Evolutionary conservation across 2,113 vertebrate species (phyloP).

Genomic region (Saguinus imperator): DNA sequence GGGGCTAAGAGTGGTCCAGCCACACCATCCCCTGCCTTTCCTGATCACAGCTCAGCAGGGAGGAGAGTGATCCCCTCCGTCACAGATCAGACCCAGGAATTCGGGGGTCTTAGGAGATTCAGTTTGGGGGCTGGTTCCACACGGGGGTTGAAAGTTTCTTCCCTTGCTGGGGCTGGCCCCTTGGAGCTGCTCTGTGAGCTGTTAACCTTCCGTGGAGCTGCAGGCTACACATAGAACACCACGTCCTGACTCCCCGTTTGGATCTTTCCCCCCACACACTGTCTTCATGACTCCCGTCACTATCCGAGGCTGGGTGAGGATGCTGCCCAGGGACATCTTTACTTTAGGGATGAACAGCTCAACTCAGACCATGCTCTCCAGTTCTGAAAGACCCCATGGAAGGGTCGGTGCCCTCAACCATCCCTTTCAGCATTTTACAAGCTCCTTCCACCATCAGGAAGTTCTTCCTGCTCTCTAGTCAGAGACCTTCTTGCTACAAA

Average conservation of each 20-base stretch:
- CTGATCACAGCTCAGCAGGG: background rate
- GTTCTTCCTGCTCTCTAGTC: background rate
- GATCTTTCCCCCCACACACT: background rate
- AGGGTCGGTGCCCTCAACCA: background rate
- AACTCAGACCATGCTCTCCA: too few relatives aligned
- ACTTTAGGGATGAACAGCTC: background rate
- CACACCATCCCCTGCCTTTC: background rate
- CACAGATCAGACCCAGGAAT: background rate
- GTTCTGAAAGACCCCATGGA: background rate
- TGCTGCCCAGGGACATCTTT: too few relatives aligned
- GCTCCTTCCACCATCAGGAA: background rate
- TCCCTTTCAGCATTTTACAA: fast-evolving
- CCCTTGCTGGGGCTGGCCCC: too few relatives aligned
- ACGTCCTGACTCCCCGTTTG: background rate
- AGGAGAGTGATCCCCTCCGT: too few relatives aligned
- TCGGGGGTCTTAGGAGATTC: background rate
- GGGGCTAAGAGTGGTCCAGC: background rate
- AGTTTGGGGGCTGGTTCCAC: fast-evolving
- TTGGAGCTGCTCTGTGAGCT: background rate
- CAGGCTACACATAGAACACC: background rate
- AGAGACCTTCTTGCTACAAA: background rate
- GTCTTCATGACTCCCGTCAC: fast-evolving
- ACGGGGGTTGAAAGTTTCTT: background rate
- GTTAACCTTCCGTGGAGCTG: background rate
- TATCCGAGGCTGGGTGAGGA: background rate